These are phyloP conservation scores for Nyleta sp. DNA, from an alignment of 2,888 invertebrate species.

Conservation along the genomic window DNA sequence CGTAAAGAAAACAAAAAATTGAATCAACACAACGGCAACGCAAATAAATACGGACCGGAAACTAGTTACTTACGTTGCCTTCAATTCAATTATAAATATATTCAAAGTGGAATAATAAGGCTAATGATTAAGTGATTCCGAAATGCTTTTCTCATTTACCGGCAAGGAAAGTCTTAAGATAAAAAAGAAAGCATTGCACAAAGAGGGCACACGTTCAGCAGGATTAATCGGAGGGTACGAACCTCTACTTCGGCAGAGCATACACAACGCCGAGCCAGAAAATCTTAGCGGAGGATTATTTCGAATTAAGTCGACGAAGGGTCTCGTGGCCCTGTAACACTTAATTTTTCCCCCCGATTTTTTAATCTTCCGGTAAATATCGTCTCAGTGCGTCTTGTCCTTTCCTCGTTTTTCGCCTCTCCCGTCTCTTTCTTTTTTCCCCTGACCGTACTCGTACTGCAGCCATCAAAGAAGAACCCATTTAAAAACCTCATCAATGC, in stretches of 20 bases:
- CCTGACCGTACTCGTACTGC: slow-evolving; percentile 67
- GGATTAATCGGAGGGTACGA: slow-evolving; percentile 63
- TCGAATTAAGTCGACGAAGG: slow-evolving; percentile 79
- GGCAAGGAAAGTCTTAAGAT: slow-evolving; percentile 54
- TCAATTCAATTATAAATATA: slow-evolving; percentile 21
- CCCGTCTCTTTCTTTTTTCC: slow-evolving; percentile 65
- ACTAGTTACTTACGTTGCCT: neutral
- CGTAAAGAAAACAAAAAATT: neutral
- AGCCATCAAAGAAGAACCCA: slow-evolving; percentile 82
- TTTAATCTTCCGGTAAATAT: slow-evolving; percentile 83
- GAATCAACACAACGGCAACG: too few species aligned
- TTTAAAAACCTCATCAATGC: slow-evolving; percentile 83
- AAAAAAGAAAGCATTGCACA: slow-evolving; percentile 60
- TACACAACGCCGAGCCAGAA: slow-evolving; percentile 61
- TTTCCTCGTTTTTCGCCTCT: slow-evolving; percentile 55
- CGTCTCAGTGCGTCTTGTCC: slow-evolving; percentile 72
- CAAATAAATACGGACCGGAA: neutral
- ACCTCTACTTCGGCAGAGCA: slow-evolving; percentile 51
- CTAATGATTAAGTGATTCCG: slow-evolving; percentile 53
- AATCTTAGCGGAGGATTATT: slow-evolving; percentile 81
- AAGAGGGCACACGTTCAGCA: slow-evolving; percentile 62
- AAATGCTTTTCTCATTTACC: slow-evolving; percentile 53
- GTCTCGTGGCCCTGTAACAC: slow-evolving; percentile 81
- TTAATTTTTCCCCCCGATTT: slow-evolving; percentile 83
- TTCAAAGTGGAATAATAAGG: slow-evolving; percentile 37